Percentiles rank a stretch among this genome's conserved stretches.
Conservation (phyloP, 2,113 vertebrate species). For the Stegastes partitus region DNA sequence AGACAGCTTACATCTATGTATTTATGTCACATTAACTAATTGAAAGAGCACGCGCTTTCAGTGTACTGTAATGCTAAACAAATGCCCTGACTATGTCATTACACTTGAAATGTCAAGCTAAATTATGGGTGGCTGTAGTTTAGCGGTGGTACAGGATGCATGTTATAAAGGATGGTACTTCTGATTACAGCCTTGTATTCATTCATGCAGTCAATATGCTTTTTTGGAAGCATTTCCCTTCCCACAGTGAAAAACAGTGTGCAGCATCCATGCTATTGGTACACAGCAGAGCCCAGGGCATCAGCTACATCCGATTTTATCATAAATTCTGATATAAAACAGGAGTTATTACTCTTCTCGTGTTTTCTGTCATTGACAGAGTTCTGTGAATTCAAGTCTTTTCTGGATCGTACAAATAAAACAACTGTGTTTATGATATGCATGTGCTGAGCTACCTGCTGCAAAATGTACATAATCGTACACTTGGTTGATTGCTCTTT, state of each 20-base stretch:
- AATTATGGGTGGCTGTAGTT: neutral
- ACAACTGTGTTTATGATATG: neutral
- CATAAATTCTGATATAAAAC: slow-evolving; percentile 31
- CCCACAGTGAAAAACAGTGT: neutral
- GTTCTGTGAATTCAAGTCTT: neutral
- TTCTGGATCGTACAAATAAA: neutral
- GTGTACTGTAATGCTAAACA: neutral
- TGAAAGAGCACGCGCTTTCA: neutral
- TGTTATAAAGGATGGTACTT: neutral
- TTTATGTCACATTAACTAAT: slow-evolving; percentile 25
- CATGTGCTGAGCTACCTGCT: neutral
- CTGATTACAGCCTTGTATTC: neutral
- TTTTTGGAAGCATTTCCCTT: neutral
- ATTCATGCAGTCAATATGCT: too few relatives aligned
- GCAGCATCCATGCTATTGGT: neutral
- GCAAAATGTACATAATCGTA: neutral
- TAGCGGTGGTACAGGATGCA: too few relatives aligned
- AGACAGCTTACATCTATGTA: neutral
- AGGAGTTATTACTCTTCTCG: slow-evolving; percentile 11
- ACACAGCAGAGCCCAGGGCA: neutral
- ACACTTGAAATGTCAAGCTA: neutral
- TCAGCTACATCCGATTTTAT: slow-evolving; percentile 30
- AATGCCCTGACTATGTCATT: neutral
- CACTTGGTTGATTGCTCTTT: neutral
- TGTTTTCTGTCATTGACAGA: neutral